Evolutionary conservation across 1,140 invertebrate species (phyloP).

Genomic region (Lordiphosa clarofinis): DNA sequence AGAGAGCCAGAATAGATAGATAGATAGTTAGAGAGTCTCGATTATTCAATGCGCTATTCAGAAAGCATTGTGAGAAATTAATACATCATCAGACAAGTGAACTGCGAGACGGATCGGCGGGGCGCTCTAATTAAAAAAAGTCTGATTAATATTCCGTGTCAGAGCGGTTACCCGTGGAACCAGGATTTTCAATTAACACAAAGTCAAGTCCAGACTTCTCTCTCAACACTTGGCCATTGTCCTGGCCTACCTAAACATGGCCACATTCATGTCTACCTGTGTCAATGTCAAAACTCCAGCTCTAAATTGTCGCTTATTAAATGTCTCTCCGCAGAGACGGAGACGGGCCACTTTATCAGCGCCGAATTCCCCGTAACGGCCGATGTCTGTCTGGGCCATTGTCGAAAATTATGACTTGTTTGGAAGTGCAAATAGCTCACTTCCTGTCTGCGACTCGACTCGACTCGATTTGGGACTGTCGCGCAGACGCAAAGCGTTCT

Average conservation of each 20-base stretch:
- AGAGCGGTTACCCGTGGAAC: too few relatives aligned
- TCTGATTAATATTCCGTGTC: too few relatives aligned
- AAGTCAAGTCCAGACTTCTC: too few relatives aligned
- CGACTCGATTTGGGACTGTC: conserved; percentile 11
- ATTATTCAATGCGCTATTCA: conserved; percentile 50
- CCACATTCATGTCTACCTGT: conserved; percentile 39
- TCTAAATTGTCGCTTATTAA: conserved; percentile 77
- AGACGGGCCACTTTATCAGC: conserved; percentile 50
- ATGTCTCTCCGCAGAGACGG: conserved; percentile 28
- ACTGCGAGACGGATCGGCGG: conserved; percentile 20
- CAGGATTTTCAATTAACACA: too few relatives aligned
- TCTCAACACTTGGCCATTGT: too few relatives aligned
- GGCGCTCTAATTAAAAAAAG: conserved; percentile 39
- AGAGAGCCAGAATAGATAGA: conserved; percentile 16
- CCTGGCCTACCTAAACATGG: too few relatives aligned
- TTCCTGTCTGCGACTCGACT: conserved; percentile 52
- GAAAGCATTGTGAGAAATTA: conserved; percentile 56
- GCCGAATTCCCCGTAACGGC: conserved; percentile 61
- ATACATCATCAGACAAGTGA: conserved; percentile 65
- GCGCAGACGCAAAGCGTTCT: conserved; percentile 53
- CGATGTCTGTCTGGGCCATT: conserved; percentile 32
- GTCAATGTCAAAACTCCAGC: conserved; percentile 68
- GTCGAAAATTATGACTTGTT: conserved; percentile 78
- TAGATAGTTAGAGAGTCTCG: conserved; percentile 26
- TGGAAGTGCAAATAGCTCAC: conserved; percentile 75